Conservation (phyloP, 2,113 vertebrate species). For the Phycodurus eques region DNA sequence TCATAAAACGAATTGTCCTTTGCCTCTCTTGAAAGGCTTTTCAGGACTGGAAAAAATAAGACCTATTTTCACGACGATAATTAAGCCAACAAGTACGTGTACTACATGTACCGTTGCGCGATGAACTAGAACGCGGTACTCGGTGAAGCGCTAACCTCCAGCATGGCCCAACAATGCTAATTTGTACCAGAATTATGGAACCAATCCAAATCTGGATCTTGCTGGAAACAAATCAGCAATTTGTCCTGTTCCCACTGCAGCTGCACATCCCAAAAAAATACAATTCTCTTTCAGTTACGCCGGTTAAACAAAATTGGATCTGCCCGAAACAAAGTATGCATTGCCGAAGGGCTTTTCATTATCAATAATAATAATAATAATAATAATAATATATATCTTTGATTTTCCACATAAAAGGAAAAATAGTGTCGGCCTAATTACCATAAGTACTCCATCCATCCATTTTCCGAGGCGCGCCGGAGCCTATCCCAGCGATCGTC, state of each 20-base stretch:
- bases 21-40: conserved; percentile 4
- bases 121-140: not conserved
- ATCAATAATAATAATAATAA: too few species aligned
- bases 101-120: not conserved
- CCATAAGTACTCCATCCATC: too few species aligned
- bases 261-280: not conserved
- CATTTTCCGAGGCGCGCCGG: too few species aligned
- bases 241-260: not conserved
- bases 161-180: not conserved
- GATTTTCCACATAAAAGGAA: too few species aligned
- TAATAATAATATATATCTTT: too few species aligned
- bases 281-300: not conserved
- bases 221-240: not conserved
- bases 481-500: too few species aligned
- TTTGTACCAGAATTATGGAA: not conserved
- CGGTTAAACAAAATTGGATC: not conserved
- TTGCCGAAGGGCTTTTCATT: not conserved
- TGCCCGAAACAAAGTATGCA: not conserved
- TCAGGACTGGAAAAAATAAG: conserved; percentile 8
- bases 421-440: too few species aligned
- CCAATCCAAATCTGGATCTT: not conserved
- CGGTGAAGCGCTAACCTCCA: not conserved
- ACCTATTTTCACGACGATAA: not conserved
- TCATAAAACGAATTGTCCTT: not conserved
- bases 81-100: not conserved